These are phyloP conservation scores for Loris lydekkerianus DNA, from an alignment of 2,797 vertebrate species.

Conservation along the genomic window DNA sequence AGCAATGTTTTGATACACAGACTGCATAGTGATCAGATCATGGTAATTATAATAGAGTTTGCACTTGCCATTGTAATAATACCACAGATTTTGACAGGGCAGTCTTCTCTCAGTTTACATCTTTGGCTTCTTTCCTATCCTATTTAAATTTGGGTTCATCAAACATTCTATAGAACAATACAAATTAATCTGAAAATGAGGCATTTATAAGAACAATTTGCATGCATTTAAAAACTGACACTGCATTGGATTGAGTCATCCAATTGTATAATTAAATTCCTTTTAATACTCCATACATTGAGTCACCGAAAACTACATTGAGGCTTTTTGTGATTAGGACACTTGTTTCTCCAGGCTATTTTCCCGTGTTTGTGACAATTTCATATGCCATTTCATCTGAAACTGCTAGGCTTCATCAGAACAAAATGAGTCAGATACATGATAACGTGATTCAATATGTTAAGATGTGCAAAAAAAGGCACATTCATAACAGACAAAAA, in stretches of 20 bases:
- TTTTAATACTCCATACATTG: constrained; percentile 40
- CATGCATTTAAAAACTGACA: constrained; percentile 27
- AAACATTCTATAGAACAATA: constrained; percentile 49
- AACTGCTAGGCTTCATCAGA: constrained; percentile 68
- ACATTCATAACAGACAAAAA: constrained; percentile 49
- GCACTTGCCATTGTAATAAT: not conserved
- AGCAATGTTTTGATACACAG: not conserved
- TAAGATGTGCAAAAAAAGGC: constrained; percentile 56
- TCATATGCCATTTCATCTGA: constrained; percentile 65
- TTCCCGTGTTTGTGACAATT: constrained; percentile 18
- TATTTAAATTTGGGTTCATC: constrained; percentile 53
- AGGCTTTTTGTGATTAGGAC: constrained; percentile 29
- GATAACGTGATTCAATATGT: constrained; percentile 47
- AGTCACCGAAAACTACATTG: constrained; percentile 57
- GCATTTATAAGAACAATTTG: constrained; percentile 28
- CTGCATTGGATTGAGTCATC: not conserved
- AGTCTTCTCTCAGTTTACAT: constrained; percentile 28
- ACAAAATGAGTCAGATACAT: constrained; percentile 46
- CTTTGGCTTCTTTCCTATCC: constrained; percentile 19
- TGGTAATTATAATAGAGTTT: not conserved
- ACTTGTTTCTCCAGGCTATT: constrained; percentile 39
- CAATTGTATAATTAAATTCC: constrained; percentile 28
- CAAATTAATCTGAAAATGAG: constrained; percentile 60
- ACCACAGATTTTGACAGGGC: not conserved
- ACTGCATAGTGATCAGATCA: not conserved